Conservation (phyloP, 2,113 vertebrate genomes). For the Laticauda colubrina region DNA sequence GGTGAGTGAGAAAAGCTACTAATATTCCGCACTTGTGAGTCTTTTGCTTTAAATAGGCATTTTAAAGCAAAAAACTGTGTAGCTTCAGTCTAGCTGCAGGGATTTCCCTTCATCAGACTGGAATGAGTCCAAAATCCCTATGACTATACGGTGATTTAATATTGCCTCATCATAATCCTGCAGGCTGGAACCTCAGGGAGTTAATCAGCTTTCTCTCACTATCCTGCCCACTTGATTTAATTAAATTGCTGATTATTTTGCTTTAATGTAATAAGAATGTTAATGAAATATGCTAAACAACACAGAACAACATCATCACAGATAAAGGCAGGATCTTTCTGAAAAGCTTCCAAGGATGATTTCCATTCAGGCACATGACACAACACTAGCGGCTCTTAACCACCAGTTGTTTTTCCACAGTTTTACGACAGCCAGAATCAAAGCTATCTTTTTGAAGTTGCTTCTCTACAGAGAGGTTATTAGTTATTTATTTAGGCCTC, state of each 20-base stretch:
- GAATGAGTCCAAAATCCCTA: slow-evolving; percentile 23
- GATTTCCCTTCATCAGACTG: slow-evolving; percentile 36
- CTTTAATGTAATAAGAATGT: slow-evolving; percentile 15
- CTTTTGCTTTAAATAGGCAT: neutral
- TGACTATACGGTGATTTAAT: slow-evolving; percentile 32
- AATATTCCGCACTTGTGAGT: neutral
- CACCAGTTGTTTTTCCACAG: neutral
- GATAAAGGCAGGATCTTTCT: neutral
- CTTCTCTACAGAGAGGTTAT: neutral
- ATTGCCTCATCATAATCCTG: slow-evolving; percentile 29
- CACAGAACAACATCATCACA: neutral
- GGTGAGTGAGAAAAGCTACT: neutral
- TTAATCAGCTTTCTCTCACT: slow-evolving; percentile 36
- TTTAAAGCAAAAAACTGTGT: slow-evolving; percentile 31
- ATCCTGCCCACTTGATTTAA: slow-evolving; percentile 37
- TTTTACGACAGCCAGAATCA: neutral
- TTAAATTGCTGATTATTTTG: neutral
- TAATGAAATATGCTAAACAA: slow-evolving; percentile 21
- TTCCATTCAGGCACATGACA: neutral
- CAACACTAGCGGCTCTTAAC: neutral
- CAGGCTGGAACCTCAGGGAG: slow-evolving; percentile 30
- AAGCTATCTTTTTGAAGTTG: neutral
- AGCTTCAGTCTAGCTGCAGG: slow-evolving; percentile 29
- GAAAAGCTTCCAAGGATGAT: neutral
- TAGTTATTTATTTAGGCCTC: neutral